Percentiles rank a stretch among this genome's conserved stretches.
Evolutionary conservation across 1,140 invertebrate genomes (phyloP).

Genomic region (Drosophila subobscura): DNA sequence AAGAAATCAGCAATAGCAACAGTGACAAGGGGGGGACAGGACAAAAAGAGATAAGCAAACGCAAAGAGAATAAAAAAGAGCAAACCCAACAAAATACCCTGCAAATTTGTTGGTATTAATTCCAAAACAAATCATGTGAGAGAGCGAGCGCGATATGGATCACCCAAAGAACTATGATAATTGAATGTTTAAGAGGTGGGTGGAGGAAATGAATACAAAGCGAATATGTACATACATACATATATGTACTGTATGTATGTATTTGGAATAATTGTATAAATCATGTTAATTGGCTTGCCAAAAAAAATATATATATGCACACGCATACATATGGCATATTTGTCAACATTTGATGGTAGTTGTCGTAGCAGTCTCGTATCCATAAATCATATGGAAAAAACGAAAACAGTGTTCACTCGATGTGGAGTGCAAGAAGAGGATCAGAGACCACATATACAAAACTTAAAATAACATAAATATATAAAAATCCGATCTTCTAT

Average conservation of each 20-base stretch:
- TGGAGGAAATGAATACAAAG: not conserved
- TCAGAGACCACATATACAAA: too few relatives aligned
- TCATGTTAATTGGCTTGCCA: constrained; percentile 40
- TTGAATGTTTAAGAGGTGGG: not conserved
- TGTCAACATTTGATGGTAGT: constrained; percentile 8
- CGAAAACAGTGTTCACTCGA: not conserved
- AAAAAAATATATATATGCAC: not conserved
- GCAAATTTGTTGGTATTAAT: too few relatives aligned
- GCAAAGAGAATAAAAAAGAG: not conserved
- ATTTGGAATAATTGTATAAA: constrained; percentile 15
- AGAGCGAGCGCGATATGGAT: not conserved
- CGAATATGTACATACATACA: not conserved
- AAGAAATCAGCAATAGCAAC: too few relatives aligned
- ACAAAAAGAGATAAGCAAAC: too few relatives aligned
- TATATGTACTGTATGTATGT: not conserved
- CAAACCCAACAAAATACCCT: too few relatives aligned
- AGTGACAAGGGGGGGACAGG: too few relatives aligned
- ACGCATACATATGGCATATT: constrained; percentile 2
- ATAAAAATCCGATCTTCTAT: not conserved
- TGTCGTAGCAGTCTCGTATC: not conserved
- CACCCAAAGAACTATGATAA: constrained; percentile 1
- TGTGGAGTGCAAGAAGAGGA: too few relatives aligned
- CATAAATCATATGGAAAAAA: constrained; percentile 1
- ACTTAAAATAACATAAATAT: not conserved
- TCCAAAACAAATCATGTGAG: too few relatives aligned